Base-by-base conservation (phyloP, 30 jellyfish, hydroid and myxozoan species). In the Catostylus mosaicus region DNA sequence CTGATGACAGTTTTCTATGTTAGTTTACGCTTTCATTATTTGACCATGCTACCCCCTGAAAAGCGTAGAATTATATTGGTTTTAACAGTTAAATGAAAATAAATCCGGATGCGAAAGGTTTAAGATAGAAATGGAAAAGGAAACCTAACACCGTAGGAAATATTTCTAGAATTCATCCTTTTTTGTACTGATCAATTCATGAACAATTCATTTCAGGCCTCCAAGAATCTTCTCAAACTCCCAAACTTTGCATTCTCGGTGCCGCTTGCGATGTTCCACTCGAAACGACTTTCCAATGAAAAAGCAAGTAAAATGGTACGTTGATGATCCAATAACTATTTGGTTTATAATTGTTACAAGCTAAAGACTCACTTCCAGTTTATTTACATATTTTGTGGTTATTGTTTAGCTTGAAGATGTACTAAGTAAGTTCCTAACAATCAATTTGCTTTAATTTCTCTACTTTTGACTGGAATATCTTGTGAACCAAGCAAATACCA, bases 211-310 rank as follows among this genome's bases (percentile, higher is more conserved):
- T 80, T 74, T 36, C 85, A 91, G 88, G 68, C 22, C 18, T 9
- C 85, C 29, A 86, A 87, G 45, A 92, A 87, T 65, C 92, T 92
- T 57, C 57, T 96, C 36, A 68, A 80, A 84, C 92, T 95, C 30
- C 99, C 99, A 9, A 95, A 88, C 73, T 95, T 84, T 65, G 88
- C 96, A 8, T 89, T 59, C 76, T 95, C 99, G 19, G 75, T 80
- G 26, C 96, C 99, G n/a, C 75, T 95, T 86, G 97, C 97, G 35
- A 87, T 90, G 91, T 95, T 87, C 56, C 73, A 75, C 30, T 67
- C 78, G 12, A 36, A 73, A 16, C 51, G 52, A 19, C 86, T 78
- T 22, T 31, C 82, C 14, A 70, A 40, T n/a, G 95, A 78, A 33
- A 89, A 89, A 35, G 98, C 98, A 22, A 78, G 89, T 69, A 43